Conservation (phyloP, 2,113 vertebrate genomes). For the Atlantisia rogersi region DNA sequence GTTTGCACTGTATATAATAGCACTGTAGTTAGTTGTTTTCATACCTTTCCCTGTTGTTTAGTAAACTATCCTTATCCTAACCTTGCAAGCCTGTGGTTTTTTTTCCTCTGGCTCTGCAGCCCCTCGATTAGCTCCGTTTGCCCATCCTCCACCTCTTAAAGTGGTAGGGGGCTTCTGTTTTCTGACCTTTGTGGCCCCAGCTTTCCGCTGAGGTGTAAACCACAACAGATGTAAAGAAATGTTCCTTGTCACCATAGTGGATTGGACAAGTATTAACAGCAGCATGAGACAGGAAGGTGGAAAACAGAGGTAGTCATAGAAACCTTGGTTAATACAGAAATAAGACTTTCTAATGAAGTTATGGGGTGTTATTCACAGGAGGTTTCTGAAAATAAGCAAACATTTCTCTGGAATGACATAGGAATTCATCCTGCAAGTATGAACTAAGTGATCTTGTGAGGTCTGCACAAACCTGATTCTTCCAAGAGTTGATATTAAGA, state of each 20-base stretch:
- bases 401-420: background rate
- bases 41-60: too few relatives aligned
- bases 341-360: background rate
- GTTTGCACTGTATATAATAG: too few relatives aligned
- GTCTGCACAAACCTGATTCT: background rate
- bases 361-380: background rate
- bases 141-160: too few relatives aligned
- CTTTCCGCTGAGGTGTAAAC: too few relatives aligned
- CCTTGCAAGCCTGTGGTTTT: too few relatives aligned
- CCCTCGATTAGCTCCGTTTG: too few relatives aligned
- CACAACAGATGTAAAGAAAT: background rate
- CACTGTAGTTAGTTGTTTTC: too few relatives aligned
- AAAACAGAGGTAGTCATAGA: background rate
- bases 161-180: too few relatives aligned
- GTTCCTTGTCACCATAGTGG: background rate
- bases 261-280: background rate
- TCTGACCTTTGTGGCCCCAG: too few relatives aligned
- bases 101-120: too few relatives aligned
- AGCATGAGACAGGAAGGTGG: background rate
- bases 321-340: background rate
- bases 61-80: too few relatives aligned
- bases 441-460: background rate
- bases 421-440: background rate
- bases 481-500: background rate
- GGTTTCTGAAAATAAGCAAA: background rate